Evolutionary conservation across 1,140 invertebrate species (phyloP).

Genomic region (Uloborus diversus): DNA sequence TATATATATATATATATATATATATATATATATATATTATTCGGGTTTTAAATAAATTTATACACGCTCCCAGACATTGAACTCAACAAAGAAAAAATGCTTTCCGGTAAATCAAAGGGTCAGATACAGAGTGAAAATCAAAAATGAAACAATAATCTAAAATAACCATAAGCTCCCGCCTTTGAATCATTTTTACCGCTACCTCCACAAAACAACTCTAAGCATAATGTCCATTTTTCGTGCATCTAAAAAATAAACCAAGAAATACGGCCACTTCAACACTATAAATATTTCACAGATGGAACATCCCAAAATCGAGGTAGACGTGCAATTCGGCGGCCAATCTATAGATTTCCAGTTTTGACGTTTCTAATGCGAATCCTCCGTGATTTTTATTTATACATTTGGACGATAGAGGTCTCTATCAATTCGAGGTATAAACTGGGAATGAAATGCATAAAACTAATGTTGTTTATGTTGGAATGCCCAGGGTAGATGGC

Average conservation of each 20-base stretch:
- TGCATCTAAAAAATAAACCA: conserved; percentile 18
- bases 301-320: conserved; percentile 12
- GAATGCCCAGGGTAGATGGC: conserved; percentile 1
- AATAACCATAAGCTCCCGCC: conserved; percentile 6
- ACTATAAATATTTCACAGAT: conserved; percentile 49
- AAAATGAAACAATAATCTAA: conserved; percentile 9
- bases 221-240: conserved; percentile 41
- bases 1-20: too few relatives aligned
- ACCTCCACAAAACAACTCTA: background rate
- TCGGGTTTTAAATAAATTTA: too few relatives aligned
- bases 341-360: background rate
- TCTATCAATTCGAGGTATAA: conserved; percentile 39
- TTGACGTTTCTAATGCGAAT: conserved; percentile 42
- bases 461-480: background rate
- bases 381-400: conserved; percentile 52
- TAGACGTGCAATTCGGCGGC: conserved; percentile 14
- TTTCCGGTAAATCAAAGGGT: background rate
- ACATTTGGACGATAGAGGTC: background rate
- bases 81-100: background rate
- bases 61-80: background rate
- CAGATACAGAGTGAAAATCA: background rate
- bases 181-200: conserved; percentile 37
- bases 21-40: too few relatives aligned
- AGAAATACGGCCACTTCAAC: background rate
- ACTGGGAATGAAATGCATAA: conserved; percentile 44